These are phyloP conservation scores for Marcusenius ussheri DNA, from an alignment of 2,113 vertebrate species.

Conservation along the genomic window DNA sequence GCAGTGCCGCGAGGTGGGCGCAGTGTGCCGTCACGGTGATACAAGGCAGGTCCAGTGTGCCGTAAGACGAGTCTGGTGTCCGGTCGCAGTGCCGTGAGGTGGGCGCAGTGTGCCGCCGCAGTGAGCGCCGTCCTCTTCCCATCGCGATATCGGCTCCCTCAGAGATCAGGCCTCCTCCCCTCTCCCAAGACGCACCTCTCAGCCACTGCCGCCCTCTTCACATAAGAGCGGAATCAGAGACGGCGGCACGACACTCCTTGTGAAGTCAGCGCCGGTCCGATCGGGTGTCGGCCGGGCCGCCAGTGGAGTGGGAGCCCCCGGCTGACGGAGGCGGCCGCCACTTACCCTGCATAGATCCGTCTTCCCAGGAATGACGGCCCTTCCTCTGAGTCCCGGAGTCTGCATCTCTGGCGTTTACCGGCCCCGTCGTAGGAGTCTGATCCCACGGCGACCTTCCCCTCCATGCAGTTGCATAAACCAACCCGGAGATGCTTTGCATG, in stretches of 20 bases:
- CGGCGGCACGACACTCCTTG: not conserved
- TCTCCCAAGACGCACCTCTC: not conserved
- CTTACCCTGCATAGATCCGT: slow-evolving; percentile 22
- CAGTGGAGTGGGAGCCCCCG: not conserved
- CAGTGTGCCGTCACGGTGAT: not conserved
- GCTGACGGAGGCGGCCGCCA: not conserved
- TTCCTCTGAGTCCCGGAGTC: slow-evolving; percentile 22
- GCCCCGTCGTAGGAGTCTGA: slow-evolving; percentile 15
- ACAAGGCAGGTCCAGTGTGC: too few relatives aligned
- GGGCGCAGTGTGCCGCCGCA: not conserved
- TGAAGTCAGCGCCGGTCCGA: not conserved
- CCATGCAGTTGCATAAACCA: not conserved
- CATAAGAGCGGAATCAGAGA: not conserved
- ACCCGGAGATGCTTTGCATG: not conserved
- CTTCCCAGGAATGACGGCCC: not conserved
- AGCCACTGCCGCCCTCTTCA: not conserved
- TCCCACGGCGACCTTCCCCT: not conserved
- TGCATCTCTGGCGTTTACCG: not conserved
- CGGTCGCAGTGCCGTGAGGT: not conserved
- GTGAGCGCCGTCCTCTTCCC: not conserved
- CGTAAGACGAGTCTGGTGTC: not conserved
- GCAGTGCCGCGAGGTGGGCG: not conserved
- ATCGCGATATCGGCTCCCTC: not conserved
- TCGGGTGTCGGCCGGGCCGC: not conserved
- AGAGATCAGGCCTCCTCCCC: not conserved